Evolutionary conservation across 2,888 invertebrate species (phyloP), one percentile per base, ranked within the genome.

Genomic region (Acronicta leporina): DNA sequence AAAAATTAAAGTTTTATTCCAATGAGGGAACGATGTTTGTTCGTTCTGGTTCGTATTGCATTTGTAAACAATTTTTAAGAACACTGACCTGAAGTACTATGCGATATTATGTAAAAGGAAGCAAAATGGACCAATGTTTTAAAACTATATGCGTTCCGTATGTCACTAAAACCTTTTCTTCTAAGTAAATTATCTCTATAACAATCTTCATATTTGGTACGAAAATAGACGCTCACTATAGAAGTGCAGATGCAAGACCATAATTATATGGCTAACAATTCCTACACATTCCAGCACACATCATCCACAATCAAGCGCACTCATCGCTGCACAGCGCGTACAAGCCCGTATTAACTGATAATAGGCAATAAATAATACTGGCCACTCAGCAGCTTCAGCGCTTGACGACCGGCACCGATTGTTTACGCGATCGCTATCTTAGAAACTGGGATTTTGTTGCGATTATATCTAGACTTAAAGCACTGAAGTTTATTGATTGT

Each of bases 311-410:
- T 69, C 69, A 62, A 72, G 69, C 43, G 73, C 13, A 50, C 40
- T 56, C 68, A 72, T 67, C 68, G 73, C 68, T 72, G 50, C 50
- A 62, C 56, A 62, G 73, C 68, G 61, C 45, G 62, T 62, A 49
- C 62, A 69, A 67, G 68, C 68, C 68, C 68, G 25, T 72, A 66
- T 64, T 68, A 70, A 67, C 77, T 63, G 75, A 75, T 75, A 76
- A 68, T 79, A 68, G 75, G 54, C 69, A 69, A 79, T 75, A 75
- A 77, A 77, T 77, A 73, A 79, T 69, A 61, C 56, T 25, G 38
- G 13, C 68, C 52, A 51, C 56, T 60, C 71, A 62, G 63, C 73
- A 58, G 74, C 57, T 67, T 66, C 64, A 60, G 51, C 63, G 68
- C 65, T 72, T 73, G 72, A 59, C 53, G 67, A 70, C 67, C 62